Base-by-base conservation (phyloP, 2,888 invertebrate genomes). In the Pocota personata region DNA sequence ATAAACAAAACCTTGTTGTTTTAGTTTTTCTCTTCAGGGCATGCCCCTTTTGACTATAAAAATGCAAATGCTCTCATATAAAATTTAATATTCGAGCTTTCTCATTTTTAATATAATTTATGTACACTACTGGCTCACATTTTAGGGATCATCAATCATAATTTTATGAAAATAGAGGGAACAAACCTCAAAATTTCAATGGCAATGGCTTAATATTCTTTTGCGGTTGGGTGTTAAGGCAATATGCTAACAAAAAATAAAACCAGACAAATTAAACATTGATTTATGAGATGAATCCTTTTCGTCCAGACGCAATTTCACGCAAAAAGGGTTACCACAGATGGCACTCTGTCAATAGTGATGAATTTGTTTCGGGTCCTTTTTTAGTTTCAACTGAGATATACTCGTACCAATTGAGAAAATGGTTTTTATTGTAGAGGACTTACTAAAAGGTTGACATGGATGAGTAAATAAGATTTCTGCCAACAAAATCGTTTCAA, bases 91-190 rank as follows among this genome's bases (percentile, higher is more conserved):
- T 40, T 52, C 40, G 40, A 46, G 46, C 16, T 66, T 35, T 52
- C 24, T 40, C 24, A 52, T 19, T 40, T 32, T 52, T 14, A 37
- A 37, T 12, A 16, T 14, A 12, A 27, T 27, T 46, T 58, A 71
- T 62, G 60, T 14, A 35, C 55, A 67, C 60, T 32, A 71, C 40
- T 60, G 32, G 43, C 14, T 16, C n/a, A 19, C n/a, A n/a, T n/a
- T n/a, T n/a, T n/a, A n/a, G n/a, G 46, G 52, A 67, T 55, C 75
- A 82, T 75, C 80, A 75, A 82, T 82, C 80, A 80, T 55, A 62
- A 67, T 77, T 77, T 77, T 48, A 64, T 64, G 62, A 14, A 43
- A 55, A 60, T 50, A 32, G 64, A 55, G 32, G 35, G 43, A 76
- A 55, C 7, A 21, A n/a, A n/a, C 35, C 55, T n/a, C n/a, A 72